Percentiles rank a stretch among this genome's conserved stretches.
Evolutionary conservation across 2,113 vertebrate species (phyloP).

Genomic region (Sitta europaea): DNA sequence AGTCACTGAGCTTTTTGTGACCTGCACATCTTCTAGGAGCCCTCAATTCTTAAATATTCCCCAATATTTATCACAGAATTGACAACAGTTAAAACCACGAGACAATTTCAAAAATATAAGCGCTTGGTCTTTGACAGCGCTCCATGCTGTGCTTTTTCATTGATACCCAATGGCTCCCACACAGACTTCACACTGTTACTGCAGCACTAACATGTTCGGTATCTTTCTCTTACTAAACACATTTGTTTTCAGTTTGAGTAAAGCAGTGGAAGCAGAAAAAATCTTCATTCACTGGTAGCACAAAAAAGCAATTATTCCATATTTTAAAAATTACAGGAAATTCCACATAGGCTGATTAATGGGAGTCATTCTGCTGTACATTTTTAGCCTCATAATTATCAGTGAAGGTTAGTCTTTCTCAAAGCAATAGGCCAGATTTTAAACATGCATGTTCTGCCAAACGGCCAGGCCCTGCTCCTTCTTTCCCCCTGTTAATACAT

Average conservation of each 20-base stretch:
- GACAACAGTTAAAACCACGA: background rate
- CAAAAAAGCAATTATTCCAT: background rate
- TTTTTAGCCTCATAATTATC: background rate
- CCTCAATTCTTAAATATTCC: background rate
- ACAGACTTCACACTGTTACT: background rate
- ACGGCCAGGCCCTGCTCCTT: background rate
- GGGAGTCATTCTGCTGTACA: background rate
- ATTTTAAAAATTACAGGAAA: background rate
- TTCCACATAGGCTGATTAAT: background rate
- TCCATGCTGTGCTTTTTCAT: background rate
- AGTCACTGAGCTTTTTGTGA: background rate
- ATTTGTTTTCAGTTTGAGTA: background rate
- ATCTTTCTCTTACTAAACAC: background rate
- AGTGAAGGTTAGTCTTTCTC: background rate
- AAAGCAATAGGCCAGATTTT: background rate
- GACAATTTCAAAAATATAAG: background rate
- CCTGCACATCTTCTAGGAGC: background rate
- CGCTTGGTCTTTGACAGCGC: background rate
- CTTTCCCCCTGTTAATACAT: background rate
- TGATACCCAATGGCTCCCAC: background rate
- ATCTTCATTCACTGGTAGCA: background rate
- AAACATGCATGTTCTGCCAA: background rate
- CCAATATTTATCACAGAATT: background rate
- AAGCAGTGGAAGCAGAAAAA: background rate
- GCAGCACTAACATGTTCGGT: background rate